Evolutionary conservation across 2,113 vertebrate species (phyloP).

Genomic region (Machaerirhynchus nigripectus): DNA sequence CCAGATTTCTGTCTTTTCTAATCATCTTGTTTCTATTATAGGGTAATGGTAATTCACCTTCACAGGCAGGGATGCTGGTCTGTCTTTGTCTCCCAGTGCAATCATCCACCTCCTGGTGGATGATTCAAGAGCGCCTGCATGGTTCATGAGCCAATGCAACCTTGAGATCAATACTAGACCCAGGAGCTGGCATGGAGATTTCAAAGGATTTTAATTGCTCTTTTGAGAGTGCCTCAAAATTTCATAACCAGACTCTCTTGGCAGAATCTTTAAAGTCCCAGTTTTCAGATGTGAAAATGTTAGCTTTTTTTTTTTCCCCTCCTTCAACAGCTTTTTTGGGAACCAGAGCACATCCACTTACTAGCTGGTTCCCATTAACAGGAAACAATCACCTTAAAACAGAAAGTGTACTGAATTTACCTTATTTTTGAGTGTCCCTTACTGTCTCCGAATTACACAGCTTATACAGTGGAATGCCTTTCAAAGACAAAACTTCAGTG

Average conservation of each 20-base stretch:
- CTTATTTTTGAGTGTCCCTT: neutral
- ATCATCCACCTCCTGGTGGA: neutral
- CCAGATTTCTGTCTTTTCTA: neutral
- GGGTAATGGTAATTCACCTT: neutral
- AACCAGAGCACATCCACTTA: neutral
- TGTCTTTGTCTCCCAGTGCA: neutral
- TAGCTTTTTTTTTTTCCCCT: fast-evolving
- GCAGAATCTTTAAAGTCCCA: neutral
- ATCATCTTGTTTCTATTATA: neutral
- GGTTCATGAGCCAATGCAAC: neutral
- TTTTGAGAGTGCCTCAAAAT: neutral
- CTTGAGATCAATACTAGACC: neutral
- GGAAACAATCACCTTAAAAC: neutral
- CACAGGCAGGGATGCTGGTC: neutral
- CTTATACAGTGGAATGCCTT: neutral
- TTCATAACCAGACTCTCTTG: neutral
- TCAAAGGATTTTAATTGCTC: neutral
- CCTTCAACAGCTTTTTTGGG: neutral
- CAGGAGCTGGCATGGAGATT: neutral
- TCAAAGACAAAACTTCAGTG: neutral
- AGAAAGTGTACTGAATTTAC: neutral
- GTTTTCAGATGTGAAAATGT: neutral
- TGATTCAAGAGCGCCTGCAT: neutral
- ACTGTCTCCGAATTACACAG: neutral
- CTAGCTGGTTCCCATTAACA: neutral